phyloP scores from a whole-genome alignment of 2,797 vertebrate species.

The Coluber constrictor region DNA sequence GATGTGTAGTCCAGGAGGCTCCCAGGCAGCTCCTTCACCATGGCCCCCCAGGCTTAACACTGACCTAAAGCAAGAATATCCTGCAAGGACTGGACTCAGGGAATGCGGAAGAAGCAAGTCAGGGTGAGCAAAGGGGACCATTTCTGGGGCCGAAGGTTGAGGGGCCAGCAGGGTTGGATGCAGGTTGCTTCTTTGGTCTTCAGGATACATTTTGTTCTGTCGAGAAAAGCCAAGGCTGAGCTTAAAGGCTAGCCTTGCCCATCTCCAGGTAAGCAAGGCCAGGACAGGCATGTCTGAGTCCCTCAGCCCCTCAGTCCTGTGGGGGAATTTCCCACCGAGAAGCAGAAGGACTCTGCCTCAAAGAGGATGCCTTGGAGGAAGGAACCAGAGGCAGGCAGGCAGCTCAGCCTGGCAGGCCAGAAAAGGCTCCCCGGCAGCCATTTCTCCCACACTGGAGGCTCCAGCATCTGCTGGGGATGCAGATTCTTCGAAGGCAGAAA shows the following conservation, averaged over 20 bases:
- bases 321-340: conserved; percentile 55
- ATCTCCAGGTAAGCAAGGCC: conserved; percentile 25
- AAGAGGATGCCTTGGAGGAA: not conserved
- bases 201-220: conserved; percentile 19
- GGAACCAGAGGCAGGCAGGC: not conserved
- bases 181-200: conserved; percentile 23
- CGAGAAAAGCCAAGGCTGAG: conserved; percentile 28
- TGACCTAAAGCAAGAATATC: not conserved
- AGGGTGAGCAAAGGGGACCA: not conserved
- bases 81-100: not conserved
- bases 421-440: no score
- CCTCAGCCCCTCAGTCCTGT: conserved; percentile 36
- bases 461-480: not conserved
- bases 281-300: conserved; percentile 48
- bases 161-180: rapidly evolving
- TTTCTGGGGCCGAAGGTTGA: not conserved
- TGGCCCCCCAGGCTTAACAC: not conserved
- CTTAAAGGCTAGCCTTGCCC: conserved; percentile 36
- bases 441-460: not conserved
- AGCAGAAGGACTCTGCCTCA: not conserved
- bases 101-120: not conserved
- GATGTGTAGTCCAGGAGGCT: not conserved
- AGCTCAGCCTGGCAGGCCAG: not conserved
- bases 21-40: not conserved
- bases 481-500: not conserved